These are phyloP conservation scores for Apteryx mantelli DNA, from an alignment of 2,113 vertebrate species.

Conservation along the genomic window DNA sequence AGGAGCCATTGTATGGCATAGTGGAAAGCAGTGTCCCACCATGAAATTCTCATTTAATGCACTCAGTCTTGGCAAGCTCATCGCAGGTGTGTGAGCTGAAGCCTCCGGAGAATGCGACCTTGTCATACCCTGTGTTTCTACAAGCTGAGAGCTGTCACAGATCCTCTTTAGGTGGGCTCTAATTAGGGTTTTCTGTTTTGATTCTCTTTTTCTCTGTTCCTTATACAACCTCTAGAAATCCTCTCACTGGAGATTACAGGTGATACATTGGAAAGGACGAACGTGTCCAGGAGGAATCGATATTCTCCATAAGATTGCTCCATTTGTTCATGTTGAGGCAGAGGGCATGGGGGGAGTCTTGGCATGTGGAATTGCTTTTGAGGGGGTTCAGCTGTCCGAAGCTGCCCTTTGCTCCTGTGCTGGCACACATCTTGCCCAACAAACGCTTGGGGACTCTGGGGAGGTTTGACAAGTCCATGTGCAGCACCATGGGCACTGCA, in stretches of 20 bases:
- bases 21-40: neutral
- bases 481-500: neutral
- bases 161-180: neutral
- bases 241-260: neutral
- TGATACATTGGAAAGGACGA: neutral
- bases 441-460: accelerated
- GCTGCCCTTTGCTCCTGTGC: neutral
- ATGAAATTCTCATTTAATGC: neutral
- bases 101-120: neutral
- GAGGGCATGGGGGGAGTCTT: accelerated
- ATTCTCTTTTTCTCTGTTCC: neutral
- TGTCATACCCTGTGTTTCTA: neutral
- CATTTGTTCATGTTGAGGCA: accelerated
- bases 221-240: neutral
- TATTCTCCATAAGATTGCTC: neutral
- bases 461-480: neutral
- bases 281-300: neutral
- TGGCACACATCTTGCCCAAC: neutral
- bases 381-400: neutral
- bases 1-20: neutral
- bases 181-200: neutral
- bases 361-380: neutral
- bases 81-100: neutral
- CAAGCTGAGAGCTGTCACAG: neutral
- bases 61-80: neutral